Evolutionary conservation across 2,113 vertebrate genomes (phyloP).

Genomic region (Irena cyanogastra): DNA sequence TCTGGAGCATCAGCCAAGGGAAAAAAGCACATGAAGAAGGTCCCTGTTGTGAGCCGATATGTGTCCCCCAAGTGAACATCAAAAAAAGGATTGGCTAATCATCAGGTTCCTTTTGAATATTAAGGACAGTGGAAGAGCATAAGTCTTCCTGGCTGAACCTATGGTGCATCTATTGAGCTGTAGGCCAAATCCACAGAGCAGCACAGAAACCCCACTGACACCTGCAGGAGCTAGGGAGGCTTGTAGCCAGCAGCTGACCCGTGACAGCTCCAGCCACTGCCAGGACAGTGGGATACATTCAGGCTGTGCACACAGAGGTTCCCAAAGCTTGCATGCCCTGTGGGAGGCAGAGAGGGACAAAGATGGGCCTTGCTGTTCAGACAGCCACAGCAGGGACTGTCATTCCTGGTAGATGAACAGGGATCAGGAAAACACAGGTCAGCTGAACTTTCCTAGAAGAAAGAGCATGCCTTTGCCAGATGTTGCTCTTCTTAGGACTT

Average conservation of each 20-base stretch:
- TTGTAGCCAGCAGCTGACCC: not conserved
- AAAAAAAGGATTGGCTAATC: not conserved
- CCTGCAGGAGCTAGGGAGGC: not conserved
- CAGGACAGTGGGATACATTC: rapidly evolving
- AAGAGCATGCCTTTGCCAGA: not conserved
- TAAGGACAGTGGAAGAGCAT: not conserved
- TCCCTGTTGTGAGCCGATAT: not conserved
- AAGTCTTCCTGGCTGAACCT: not conserved
- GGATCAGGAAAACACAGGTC: not conserved
- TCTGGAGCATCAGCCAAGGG: not conserved
- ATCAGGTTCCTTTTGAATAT: not conserved
- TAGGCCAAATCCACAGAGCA: not conserved
- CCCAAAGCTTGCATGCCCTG: not conserved
- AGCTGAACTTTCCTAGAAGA: not conserved
- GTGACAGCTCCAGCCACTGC: not conserved
- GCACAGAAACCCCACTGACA: not conserved
- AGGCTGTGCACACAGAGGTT: not conserved
- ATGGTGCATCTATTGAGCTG: not conserved
- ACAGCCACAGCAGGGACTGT: not conserved
- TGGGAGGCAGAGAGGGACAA: not conserved
- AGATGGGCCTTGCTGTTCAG: not conserved
- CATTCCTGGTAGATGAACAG: not conserved
- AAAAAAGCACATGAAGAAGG: constrained; percentile 4
- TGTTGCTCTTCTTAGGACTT: not conserved
- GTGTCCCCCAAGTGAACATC: not conserved